A percentile compares a stretch with the other conserved stretches of the same genome.
Conservation (phyloP, 1,140 invertebrate species). For the Nasonia longicornis region DNA sequence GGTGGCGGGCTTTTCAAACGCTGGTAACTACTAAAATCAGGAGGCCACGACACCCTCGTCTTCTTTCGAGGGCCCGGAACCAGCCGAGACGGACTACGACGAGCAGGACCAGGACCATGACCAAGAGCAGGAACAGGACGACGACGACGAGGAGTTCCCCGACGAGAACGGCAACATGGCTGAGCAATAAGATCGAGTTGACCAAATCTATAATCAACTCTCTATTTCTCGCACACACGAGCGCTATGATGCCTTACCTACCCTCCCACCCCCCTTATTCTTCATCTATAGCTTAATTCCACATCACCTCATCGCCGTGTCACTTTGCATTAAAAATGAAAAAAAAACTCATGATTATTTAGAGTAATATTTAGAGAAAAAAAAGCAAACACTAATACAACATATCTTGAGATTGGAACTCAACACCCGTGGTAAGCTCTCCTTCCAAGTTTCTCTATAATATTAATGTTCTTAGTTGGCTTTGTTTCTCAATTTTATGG, state of each 20-base stretch:
- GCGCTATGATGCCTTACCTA: constrained; percentile 39
- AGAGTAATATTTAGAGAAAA: constrained; percentile 18
- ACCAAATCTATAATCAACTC: constrained; percentile 13
- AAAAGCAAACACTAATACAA: constrained; percentile 25
- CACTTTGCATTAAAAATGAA: not conserved
- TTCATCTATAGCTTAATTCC: constrained; percentile 27
- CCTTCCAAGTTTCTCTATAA: not conserved
- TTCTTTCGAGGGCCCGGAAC: constrained; percentile 64
- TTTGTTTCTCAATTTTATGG: not conserved
- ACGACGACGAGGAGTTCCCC: constrained; percentile 64
- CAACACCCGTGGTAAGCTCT: constrained; percentile 29
- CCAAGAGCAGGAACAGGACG: constrained; percentile 56
- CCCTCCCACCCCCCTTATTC: not conserved
- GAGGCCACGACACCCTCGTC: constrained; percentile 59
- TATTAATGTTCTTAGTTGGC: not conserved
- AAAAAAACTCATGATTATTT: constrained; percentile 7
- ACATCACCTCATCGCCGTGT: constrained; percentile 12
- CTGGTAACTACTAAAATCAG: constrained; percentile 43
- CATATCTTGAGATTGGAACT: constrained; percentile 37
- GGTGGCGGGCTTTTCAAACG: constrained; percentile 53
- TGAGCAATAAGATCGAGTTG: constrained; percentile 58
- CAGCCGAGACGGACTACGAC: constrained; percentile 67
- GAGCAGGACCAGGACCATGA: constrained; percentile 49
- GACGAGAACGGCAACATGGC: constrained; percentile 65
- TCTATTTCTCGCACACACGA: not conserved